phyloP scores from a whole-genome alignment of 2,797 vertebrate species.

The Schizopygopsis pylzovi region DNA sequence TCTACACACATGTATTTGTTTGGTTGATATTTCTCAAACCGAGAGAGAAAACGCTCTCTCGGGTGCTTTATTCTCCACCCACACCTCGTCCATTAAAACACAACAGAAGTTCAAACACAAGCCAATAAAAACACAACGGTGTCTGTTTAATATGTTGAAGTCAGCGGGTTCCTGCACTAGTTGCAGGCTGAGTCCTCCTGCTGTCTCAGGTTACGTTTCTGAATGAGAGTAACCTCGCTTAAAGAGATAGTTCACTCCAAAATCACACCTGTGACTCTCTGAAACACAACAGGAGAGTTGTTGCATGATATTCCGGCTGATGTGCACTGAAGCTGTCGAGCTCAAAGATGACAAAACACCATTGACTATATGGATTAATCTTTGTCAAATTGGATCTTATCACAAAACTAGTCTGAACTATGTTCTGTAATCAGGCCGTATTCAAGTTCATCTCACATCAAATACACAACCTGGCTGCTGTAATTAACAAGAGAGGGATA shows the following conservation, averaged over 20 bases:
- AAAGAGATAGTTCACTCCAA: background rate
- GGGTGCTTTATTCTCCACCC: slow-evolving; percentile 2
- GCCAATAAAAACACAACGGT: background rate
- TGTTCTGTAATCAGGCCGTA: background rate
- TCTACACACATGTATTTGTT: slow-evolving; percentile 8
- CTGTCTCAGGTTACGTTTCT: background rate
- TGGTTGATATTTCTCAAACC: slow-evolving; percentile 6
- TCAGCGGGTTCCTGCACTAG: background rate
- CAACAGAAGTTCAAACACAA: background rate
- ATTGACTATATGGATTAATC: background rate
- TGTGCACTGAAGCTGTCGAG: background rate
- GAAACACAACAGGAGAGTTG: too few species aligned
- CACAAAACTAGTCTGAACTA: background rate
- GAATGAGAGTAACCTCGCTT: background rate
- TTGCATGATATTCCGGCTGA: background rate
- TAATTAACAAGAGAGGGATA: background rate
- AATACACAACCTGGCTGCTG: background rate
- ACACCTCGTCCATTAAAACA: background rate
- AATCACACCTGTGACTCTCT: background rate
- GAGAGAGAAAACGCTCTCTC: background rate
- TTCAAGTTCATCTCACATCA: background rate
- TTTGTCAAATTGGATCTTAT: background rate
- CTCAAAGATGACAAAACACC: background rate
- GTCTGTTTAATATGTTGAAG: background rate
- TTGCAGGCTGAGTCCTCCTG: background rate